Percentiles rank a stretch among this genome's conserved stretches.
These are phyloP conservation scores for Crax fasciolata DNA, from an alignment of 2,797 vertebrate genomes.

Conservation along the genomic window DNA sequence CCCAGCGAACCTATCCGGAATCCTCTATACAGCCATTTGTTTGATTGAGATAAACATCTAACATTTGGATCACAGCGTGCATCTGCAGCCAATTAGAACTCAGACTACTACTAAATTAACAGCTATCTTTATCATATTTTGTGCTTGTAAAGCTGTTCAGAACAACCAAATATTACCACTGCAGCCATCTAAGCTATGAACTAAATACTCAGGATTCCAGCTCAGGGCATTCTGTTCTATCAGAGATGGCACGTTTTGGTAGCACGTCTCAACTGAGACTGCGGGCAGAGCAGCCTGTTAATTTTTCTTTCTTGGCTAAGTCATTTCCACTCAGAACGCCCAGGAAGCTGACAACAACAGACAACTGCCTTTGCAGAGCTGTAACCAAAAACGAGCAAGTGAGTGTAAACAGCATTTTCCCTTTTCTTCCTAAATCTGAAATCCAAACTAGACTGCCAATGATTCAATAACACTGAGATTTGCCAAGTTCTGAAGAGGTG, in stretches of 20 bases:
- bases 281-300: neutral
- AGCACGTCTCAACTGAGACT: neutral
- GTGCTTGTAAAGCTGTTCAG: constrained; percentile 43
- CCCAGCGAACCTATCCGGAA: constrained; percentile 69
- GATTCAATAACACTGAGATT: neutral
- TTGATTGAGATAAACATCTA: constrained; percentile 58
- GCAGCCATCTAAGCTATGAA: constrained; percentile 1
- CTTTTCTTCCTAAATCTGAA: neutral
- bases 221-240: neutral
- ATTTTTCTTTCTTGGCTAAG: constrained; percentile 4
- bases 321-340: constrained; percentile 23
- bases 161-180: constrained; percentile 11
- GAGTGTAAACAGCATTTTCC: neutral
- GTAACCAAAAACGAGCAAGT: neutral
- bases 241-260: constrained; percentile 35
- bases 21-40: constrained; percentile 54
- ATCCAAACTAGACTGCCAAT: neutral
- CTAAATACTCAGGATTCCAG: neutral
- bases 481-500: neutral
- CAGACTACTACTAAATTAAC: constrained; percentile 72
- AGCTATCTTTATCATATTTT: constrained; percentile 62
- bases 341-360: neutral
- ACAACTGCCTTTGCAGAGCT: neutral
- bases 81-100: constrained; percentile 67
- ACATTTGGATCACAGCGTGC: constrained; percentile 63